Conservation (phyloP, 2,797 vertebrate species). For the Acanthopagrus latus region DNA sequence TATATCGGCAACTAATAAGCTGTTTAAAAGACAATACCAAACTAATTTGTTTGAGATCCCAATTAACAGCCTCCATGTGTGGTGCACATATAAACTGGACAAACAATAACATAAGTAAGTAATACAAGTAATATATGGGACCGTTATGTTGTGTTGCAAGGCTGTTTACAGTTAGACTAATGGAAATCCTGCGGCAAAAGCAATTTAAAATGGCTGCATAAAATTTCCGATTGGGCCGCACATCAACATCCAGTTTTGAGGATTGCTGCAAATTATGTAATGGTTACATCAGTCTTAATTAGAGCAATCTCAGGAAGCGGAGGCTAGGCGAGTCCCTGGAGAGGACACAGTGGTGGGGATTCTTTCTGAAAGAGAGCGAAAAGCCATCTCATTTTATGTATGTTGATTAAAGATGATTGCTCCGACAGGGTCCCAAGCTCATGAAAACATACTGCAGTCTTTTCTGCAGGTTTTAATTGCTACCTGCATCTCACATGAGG, state of each 20-base stretch:
- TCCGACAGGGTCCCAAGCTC: conserved; percentile 50
- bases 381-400: conserved; percentile 44
- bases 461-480: conserved; percentile 61
- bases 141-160: conserved; percentile 18
- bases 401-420: conserved; percentile 60
- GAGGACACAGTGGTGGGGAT: conserved; percentile 33
- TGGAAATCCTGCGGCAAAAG: conserved; percentile 61
- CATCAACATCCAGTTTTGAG: conserved; percentile 60
- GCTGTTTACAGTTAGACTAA: conserved; percentile 51
- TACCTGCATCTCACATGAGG: conserved; percentile 43
- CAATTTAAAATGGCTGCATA: conserved; percentile 35
- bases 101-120: conserved; percentile 18
- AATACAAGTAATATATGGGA: background rate
- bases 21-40: conserved; percentile 1
- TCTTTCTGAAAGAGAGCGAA: conserved; percentile 38
- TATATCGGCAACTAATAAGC: conserved; percentile 31
- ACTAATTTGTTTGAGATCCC: conserved; percentile 13
- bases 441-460: conserved; percentile 46
- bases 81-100: conserved; percentile 14
- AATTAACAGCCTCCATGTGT: conserved; percentile 20
- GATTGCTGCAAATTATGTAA: conserved; percentile 67
- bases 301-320: conserved; percentile 49
- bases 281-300: conserved; percentile 71
- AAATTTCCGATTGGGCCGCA: conserved; percentile 37
- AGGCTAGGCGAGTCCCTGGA: conserved; percentile 47